Base-by-base conservation (phyloP, 2,888 invertebrate species). In the Toxonevra muliebris region DNA sequence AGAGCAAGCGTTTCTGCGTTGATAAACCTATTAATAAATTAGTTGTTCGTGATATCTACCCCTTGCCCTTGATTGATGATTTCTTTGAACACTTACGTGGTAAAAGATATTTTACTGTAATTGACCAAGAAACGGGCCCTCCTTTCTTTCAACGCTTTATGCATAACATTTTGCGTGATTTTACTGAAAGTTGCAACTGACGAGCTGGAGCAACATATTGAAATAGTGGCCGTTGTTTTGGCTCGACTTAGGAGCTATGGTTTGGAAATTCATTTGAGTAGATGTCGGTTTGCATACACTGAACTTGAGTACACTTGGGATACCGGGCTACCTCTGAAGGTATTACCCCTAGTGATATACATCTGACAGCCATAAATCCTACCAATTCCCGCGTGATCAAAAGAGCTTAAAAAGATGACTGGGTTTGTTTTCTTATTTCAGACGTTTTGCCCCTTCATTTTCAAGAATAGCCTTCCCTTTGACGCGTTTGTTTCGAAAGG, bases 21-120 rank as follows among this genome's bases (percentile, higher is more conserved):
- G 71, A 73, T 58, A 63, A 71, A 1, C 42, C 42, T 17, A 15
- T 75, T 1, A 75, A 73, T 20, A 72, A 70, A 20, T 40, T 64
- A 3, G 71, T 69, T 4, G 40, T 66, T 3, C 68, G 61, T 9
- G 62, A 65, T 53, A 73, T 66, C 63, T 68, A 69, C 20, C 68
- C 69, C 7, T 17, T 71, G 7, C 73, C 68, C 11, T 59, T 71
- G 9, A 66, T 70, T 13, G 65, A 68, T 42, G 69, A 67, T 61
- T 52, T 66, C 7, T 58, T 69, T 2, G 69, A 72, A n/a, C 45
- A 65, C 15, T 55, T 71, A 19, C 15, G 50, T 3, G 53, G 64
- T 17, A 69, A 71, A 61, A 61, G 10, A 0, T 42, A 54, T 53
- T 70, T 70, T 65, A 55, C 69, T 10, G 13, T 58, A 19, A 20